A percentile compares a stretch with the other conserved stretches of the same genome.
phyloP scores from a whole-genome alignment of 2,113 vertebrate genomes.

The Ammodytes marinus region DNA sequence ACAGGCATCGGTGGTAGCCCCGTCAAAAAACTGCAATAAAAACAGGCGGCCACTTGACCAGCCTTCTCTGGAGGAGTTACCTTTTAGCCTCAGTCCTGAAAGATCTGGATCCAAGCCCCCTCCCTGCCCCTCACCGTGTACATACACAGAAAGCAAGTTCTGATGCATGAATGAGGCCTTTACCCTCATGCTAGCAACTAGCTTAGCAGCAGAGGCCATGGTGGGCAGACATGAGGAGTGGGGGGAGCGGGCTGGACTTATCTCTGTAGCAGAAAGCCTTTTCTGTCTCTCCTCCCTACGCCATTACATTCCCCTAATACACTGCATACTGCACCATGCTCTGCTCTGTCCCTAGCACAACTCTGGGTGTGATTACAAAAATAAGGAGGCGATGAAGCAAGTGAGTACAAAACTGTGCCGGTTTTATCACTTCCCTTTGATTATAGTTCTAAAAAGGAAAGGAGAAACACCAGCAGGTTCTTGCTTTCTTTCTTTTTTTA shows the following conservation, averaged over 20 bases:
- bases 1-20: conserved; percentile 53
- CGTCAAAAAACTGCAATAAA: conserved; percentile 56
- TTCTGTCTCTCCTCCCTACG: conserved; percentile 54
- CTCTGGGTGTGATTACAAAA: conserved; percentile 79
- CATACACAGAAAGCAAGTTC: conserved; percentile 35
- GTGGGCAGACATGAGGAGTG: conserved; percentile 45
- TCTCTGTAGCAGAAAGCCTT: conserved; percentile 30
- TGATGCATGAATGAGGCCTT: conserved; percentile 40
- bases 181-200: conserved; percentile 44
- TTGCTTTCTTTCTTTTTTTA: conserved; percentile 55
- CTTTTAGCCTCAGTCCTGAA: conserved; percentile 50
- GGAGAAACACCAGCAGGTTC: conserved; percentile 68
- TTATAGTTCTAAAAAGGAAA: conserved; percentile 69
- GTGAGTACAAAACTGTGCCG: conserved; percentile 81
- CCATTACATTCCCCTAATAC: conserved; percentile 75
- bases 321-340: conserved; percentile 67
- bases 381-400: conserved; percentile 83
- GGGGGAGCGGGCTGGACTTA: conserved; percentile 41
- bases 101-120: conserved; percentile 39
- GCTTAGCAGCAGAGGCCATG: conserved; percentile 53
- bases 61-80: conserved; percentile 46
- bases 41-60: conserved; percentile 10
- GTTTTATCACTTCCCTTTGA: conserved; percentile 79
- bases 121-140: conserved; percentile 17
- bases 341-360: conserved; percentile 64